Percentiles rank a stretch among this genome's conserved stretches.
Conservation (phyloP, 2,797 vertebrate genomes). For the Schizopygopsis malacanthus region DNA sequence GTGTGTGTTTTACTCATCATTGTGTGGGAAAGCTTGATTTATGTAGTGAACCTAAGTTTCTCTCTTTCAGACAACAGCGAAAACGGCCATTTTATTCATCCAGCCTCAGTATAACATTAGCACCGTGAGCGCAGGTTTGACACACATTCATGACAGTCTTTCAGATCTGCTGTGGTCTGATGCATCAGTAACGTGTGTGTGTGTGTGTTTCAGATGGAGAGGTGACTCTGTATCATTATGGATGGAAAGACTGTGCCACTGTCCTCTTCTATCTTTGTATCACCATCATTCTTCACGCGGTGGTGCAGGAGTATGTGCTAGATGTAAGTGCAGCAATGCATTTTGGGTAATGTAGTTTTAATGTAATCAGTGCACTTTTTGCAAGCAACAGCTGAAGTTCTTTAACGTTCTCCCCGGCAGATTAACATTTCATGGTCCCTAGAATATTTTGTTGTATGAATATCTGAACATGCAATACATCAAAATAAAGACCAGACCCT, state of each 20-base stretch:
- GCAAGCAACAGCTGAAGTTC: not conserved
- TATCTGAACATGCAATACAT: no score
- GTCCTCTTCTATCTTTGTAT: constrained; percentile 96
- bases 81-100: constrained; percentile 97
- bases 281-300: constrained; percentile 92
- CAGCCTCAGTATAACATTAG: constrained; percentile 97
- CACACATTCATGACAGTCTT: not conserved
- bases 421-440: no score
- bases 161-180: not conserved
- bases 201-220: constrained; percentile 85
- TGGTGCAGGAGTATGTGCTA: constrained; percentile 97
- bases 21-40: not conserved
- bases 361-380: not conserved
- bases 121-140: constrained; percentile 86
- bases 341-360: constrained; percentile 30
- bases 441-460: no score
- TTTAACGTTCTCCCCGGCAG: not conserved
- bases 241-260: constrained; percentile 91
- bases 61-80: constrained; percentile 87
- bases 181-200: not conserved
- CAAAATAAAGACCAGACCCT: no score
- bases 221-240: constrained; percentile 90
- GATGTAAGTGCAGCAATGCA: constrained; percentile 84
- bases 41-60: not conserved
- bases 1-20: not conserved